Base-by-base conservation (phyloP, 2,888 invertebrate species). In the Drosophila ustulata region DNA sequence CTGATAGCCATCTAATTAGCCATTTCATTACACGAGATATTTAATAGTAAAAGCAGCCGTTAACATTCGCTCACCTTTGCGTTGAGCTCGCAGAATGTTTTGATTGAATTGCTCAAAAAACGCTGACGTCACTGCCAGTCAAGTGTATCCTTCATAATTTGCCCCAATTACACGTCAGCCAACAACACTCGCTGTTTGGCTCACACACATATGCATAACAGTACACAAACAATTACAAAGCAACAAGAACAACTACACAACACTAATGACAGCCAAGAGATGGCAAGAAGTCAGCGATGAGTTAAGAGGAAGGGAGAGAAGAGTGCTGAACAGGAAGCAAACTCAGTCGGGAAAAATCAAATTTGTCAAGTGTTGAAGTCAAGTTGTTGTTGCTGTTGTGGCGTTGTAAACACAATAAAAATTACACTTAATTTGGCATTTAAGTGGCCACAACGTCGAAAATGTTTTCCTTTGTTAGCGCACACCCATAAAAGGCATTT, bases 351-450 rank as follows among this genome's bases (percentile, higher is more conserved):
- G 76, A 72, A 82, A 85, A 81, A 81, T 85, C 80, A 85, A 81
- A 81, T 81, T 81, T 81, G 86, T 85, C 86, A 81, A 85, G 72
- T 82, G 70, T 52, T 71, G 43, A 70, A 63, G 46, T 63, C 47
- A 47, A 46, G 50, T 58, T 57, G 55, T 13, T 61, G 51, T 32
- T 53, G 64, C 26, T 64, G 45, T 51, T 67, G 65, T 55, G 69
- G 76, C 70, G 70, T 71, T 81, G 75, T 81, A 78, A 83, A 84
- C 76, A 81, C 80, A 84, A 88, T 88, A 88, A 88, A 84, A 84
- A 84, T 84, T 85, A 84, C 82, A 88, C 88, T 85, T 84, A 84
- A 84, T 88, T 84, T 85, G 78, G 82, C 75, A 82, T 88, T 84
- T 88, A 87, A 84, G 83, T 87, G 88, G 87, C 81, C 79, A 76